Conservation (phyloP, 2,888 invertebrate species). For the Pandemis heparana region DNA sequence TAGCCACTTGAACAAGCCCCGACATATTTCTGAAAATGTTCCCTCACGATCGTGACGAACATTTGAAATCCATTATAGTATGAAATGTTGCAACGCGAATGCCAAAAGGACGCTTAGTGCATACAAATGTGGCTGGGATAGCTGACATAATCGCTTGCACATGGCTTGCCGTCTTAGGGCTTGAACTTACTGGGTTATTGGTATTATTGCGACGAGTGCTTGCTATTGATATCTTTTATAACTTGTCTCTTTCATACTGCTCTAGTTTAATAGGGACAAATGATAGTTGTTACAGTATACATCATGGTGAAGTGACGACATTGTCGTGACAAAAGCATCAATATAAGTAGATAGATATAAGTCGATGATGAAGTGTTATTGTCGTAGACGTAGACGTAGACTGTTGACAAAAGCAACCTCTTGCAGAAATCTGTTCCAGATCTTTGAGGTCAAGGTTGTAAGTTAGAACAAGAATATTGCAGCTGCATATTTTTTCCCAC, state of each 20-base stretch:
- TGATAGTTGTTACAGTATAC: not conserved
- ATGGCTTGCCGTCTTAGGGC: not conserved
- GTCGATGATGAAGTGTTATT: not conserved
- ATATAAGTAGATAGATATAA: not conserved
- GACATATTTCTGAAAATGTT: slow-evolving; percentile 39
- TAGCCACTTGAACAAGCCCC: slow-evolving; percentile 17
- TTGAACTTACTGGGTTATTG: not conserved
- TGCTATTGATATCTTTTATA: not conserved
- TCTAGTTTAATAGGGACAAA: not conserved
- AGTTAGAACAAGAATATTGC: no score
- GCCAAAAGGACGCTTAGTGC: slow-evolving; percentile 16
- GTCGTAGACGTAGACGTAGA: not conserved
- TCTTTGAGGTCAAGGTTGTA: no score
- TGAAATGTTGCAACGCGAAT: slow-evolving; percentile 39
- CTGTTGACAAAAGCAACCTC: not conserved
- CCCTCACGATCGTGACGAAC: slow-evolving; percentile 34
- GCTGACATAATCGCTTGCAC: slow-evolving; percentile 17
- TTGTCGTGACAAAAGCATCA: not conserved
- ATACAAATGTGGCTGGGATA: slow-evolving; percentile 17
- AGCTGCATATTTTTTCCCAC: no score
- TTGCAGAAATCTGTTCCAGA: no score
- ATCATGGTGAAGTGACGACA: not conserved
- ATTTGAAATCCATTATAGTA: slow-evolving; percentile 33
- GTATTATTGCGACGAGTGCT: not conserved
- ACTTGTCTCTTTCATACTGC: not conserved